Evolutionary conservation across 2,113 vertebrate genomes (phyloP).

Genomic region (Corvus hawaiiensis): DNA sequence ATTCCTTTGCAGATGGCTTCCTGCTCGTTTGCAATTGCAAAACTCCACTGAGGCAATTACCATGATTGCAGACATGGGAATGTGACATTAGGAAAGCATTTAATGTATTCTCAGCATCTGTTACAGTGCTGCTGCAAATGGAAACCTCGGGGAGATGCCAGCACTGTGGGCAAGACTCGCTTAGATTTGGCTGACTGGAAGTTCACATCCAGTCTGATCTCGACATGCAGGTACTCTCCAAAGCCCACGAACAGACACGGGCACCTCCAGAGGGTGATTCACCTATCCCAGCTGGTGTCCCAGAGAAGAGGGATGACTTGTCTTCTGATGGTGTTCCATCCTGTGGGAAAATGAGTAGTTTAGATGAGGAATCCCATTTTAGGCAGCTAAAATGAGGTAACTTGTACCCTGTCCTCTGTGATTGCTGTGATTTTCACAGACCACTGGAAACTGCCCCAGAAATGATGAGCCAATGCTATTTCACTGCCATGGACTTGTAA

Average conservation of each 20-base stretch:
- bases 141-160: slow-evolving; percentile 42
- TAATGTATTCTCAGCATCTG: slow-evolving; percentile 52
- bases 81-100: slow-evolving; percentile 60
- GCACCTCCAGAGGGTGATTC: background rate
- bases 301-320: background rate
- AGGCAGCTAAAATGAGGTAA: background rate
- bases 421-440: background rate
- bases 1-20: slow-evolving; percentile 46
- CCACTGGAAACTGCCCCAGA: background rate
- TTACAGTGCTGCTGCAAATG: slow-evolving; percentile 35
- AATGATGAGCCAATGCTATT: background rate
- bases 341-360: background rate
- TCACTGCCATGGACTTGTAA: background rate
- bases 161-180: background rate
- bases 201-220: background rate
- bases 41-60: slow-evolving; percentile 36
- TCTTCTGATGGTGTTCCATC: background rate
- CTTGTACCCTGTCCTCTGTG: background rate
- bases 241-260: background rate
- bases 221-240: background rate
- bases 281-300: background rate
- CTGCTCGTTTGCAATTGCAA: slow-evolving; percentile 41
- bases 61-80: slow-evolving; percentile 47
- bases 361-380: background rate
- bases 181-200: background rate